Evolutionary conservation across 2,797 vertebrate species (phyloP), one percentile per base, ranked within the genome.

Genomic region (Pseudomugil gertrudae): DNA sequence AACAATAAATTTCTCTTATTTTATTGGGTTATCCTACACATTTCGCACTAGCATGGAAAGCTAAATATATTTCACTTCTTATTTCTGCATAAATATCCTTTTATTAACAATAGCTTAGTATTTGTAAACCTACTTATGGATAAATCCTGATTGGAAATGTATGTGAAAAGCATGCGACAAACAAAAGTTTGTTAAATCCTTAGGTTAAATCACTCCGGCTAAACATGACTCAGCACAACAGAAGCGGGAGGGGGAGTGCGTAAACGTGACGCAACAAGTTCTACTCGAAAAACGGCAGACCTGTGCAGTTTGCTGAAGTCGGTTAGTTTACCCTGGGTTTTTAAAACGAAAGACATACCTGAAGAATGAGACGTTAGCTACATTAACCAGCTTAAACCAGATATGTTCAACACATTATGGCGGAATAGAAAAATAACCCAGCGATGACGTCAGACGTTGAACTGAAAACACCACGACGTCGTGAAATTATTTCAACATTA

Each of bases 221-320:
- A 47, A 75, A 43, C 50, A 19, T 69, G 72, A 75, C 27, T 60
- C 60, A 43, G 50, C 60, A 51, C 30, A 47, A 4, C 19, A 35
- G 17, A 21, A 10, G 4, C 9, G 15, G 4, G 23, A 27, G 40
- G 21, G 13, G 13, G 5, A 30, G 50, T 32, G 8, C 8, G 32
- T 35, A 48, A 75, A 56, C 61, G 57, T 64, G 72, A 75, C 21
- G n/a, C 50, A 35, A 56, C 72, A 55, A 45, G 3, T 30, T 53
- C 0, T 1, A n/a, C 17, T 19, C 36, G 2, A 17, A 40, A 19
- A 43, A 38, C 9, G 3, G 36, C 38, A 2, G 4, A 17, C 1
- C 14, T 2, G 8, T 13, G 9, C 15, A 4, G 36, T 40, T 40
- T 40, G 35, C 15, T 11, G 3, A 14, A 36, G 35, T 2, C 32